Base-by-base conservation (phyloP, 2,113 vertebrate species). In the Geococcyx californianus region DNA sequence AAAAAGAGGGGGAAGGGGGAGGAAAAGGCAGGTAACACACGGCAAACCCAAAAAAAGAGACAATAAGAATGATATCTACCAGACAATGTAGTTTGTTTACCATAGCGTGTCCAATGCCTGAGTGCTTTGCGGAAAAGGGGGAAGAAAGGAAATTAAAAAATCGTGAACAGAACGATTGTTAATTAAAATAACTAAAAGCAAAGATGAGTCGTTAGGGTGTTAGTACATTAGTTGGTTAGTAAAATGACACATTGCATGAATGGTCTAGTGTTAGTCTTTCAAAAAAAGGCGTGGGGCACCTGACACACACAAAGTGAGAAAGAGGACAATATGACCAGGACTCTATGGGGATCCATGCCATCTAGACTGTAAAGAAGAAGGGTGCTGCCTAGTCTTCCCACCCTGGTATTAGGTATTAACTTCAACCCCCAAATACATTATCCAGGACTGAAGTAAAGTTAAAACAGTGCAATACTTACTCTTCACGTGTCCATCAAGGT, bases 11-110 rank as follows among this genome's bases (percentile, higher is more conserved):
- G 84, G 88, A 36, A 85, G 67, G 92, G 94, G 83, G 11, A 97
- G 98, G 97, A 98, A 98, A 98, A 97, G 97, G 95, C 97, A 97
- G 98, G 98, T 98, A 98, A 99, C 99, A 99, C 99, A 99, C 99
- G 98, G 99, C 99, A 99, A 99, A 99, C 99, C 99, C 99, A 99
- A 99, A 99, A 99, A 98, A 99, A 99, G 98, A 98, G 99, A 99
- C 99, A 99, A 99, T 99, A 99, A 99, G 99, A 99, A 99, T 99
- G 99, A 99, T 99, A 99, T 99, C 99, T 99, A 99, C 99, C 99
- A 99, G 98, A 99, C 99, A 99, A 99, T 99, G 99, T 99, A 99
- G 99, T 99, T 99, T 99, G 99, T 99, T 99, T 99, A 99, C 99
- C 99, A 99, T 99, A 99, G 99, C 99, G 99, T 99, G 99, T 99